Evolutionary conservation across 2,888 invertebrate species (phyloP).

Genomic region (Apotomis betuletana): DNA sequence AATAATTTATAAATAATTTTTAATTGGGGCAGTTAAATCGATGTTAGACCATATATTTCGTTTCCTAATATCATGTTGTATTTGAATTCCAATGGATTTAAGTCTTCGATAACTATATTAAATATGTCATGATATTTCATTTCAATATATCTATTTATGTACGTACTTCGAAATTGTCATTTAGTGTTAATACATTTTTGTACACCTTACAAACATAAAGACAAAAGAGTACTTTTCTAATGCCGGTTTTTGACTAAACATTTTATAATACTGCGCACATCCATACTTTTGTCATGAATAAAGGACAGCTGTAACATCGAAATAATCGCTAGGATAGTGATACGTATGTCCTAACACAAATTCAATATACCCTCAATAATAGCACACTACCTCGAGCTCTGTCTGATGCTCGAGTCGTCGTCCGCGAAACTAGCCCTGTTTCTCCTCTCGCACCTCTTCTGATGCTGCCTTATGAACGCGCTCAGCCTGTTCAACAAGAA

Average conservation of each 20-base stretch:
- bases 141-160: not conserved
- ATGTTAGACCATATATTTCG: conserved; percentile 23
- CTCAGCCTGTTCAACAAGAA: conserved; percentile 91
- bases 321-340: not conserved
- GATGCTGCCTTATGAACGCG: conserved; percentile 91
- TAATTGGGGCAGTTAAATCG: conserved; percentile 20
- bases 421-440: conserved; percentile 77
- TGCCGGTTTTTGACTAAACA: not conserved
- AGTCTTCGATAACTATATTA: conserved; percentile 1
- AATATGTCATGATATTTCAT: not conserved
- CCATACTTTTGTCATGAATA: not conserved
- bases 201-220: not conserved
- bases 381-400: conserved; percentile 69
- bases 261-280: not conserved
- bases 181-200: not conserved
- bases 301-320: not conserved
- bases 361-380: not conserved
- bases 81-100: not conserved
- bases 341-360: not conserved
- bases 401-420: conserved; percentile 73
- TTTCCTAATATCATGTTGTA: not conserved
- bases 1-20: conserved; percentile 16
- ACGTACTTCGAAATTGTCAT: not conserved
- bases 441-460: conserved; percentile 85
- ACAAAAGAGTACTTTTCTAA: not conserved